Evolutionary conservation across 2,797 vertebrate genomes (phyloP).

Genomic region (Amblyraja radiata): DNA sequence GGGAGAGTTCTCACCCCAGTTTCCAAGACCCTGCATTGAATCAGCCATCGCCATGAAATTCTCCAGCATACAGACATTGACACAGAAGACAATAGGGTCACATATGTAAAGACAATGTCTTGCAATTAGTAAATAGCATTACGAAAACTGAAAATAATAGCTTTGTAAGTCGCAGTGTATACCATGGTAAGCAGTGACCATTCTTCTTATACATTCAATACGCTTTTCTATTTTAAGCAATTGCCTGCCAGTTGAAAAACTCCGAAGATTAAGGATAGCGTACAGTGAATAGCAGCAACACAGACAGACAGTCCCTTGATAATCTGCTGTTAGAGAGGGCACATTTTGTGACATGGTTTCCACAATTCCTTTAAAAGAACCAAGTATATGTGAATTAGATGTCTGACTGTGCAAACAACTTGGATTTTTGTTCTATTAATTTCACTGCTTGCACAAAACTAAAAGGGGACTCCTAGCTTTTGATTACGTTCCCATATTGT

Average conservation of each 20-base stretch:
- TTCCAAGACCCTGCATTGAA: neutral
- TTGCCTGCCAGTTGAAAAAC: constrained; percentile 20
- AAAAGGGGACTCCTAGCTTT: neutral
- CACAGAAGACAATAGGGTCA: constrained; percentile 16
- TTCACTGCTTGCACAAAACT: neutral
- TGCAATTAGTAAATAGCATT: constrained; percentile 22
- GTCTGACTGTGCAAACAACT: constrained; percentile 25
- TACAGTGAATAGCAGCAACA: neutral
- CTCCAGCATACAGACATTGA: neutral
- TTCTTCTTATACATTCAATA: neutral
- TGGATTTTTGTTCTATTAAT: neutral
- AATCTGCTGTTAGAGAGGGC: constrained; percentile 14
- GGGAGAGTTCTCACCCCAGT: constrained; percentile 10
- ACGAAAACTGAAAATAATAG: constrained; percentile 27
- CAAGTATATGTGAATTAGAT: constrained; percentile 31
- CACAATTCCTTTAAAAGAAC: constrained; percentile 11
- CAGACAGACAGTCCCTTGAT: neutral
- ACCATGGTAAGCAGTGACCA: neutral
- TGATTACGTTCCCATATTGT: constrained; percentile 9
- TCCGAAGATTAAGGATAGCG: constrained; percentile 10
- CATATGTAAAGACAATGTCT: constrained; percentile 20
- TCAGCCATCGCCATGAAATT: constrained; percentile 3
- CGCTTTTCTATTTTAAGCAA: constrained; percentile 26
- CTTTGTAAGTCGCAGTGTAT: neutral
- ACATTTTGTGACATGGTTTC: constrained; percentile 12